Evolutionary conservation across 1,140 invertebrate species (phyloP).

Genomic region (Cyphomyrmex costatus): DNA sequence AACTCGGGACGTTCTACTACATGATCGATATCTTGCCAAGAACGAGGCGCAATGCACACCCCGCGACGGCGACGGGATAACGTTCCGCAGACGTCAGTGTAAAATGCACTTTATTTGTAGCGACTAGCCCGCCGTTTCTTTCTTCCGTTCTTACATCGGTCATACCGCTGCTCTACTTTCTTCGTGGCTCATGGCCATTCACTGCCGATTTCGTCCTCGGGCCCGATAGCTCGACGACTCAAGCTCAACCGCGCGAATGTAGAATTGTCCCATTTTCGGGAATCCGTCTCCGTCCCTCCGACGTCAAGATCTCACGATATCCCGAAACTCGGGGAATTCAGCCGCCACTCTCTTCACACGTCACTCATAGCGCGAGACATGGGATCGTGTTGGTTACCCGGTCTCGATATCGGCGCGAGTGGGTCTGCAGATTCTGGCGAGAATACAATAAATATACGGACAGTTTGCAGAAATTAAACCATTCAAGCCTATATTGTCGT

Average conservation of each 20-base stretch:
- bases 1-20: neutral
- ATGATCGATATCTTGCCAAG: constrained; percentile 58
- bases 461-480: neutral
- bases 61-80: neutral
- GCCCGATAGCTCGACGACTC: constrained; percentile 6
- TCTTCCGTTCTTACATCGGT: constrained; percentile 8
- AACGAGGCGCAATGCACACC: constrained; percentile 10
- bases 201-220: constrained; percentile 57
- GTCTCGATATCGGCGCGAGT: constrained; percentile 73
- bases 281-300: constrained; percentile 12
- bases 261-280: constrained; percentile 41
- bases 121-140: constrained; percentile 12
- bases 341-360: constrained; percentile 82
- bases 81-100: neutral
- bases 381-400: neutral
- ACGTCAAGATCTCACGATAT: constrained; percentile 41
- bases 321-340: constrained; percentile 37
- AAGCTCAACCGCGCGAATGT: constrained; percentile 34
- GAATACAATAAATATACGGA: neutral
- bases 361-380: constrained; percentile 77
- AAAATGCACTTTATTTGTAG: constrained; percentile 50
- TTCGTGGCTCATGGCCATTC: constrained; percentile 15
- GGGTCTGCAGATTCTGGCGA: constrained; percentile 83
- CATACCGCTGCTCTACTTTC: constrained; percentile 30
- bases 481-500: neutral